Evolutionary conservation across 2,113 vertebrate species (phyloP), one percentile per base, ranked within the genome.

Genomic region (Benitochromis conjunctus): DNA sequence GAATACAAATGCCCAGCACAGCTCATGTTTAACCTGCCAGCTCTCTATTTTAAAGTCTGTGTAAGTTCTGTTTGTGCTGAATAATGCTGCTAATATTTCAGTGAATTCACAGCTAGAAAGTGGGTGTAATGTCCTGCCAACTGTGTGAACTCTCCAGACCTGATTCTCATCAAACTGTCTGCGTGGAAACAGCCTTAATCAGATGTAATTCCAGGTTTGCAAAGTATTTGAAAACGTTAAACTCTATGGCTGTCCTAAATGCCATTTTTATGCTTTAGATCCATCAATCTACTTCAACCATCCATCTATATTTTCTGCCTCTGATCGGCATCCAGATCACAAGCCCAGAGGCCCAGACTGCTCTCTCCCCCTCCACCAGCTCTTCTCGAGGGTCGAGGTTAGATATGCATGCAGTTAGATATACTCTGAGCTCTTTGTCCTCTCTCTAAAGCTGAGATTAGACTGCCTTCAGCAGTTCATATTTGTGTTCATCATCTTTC

Each of bases 181-280:
- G 43, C 53, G 66, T 48, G 16, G 26, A 53, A 76, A 76, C 26
- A 13, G 71, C 71, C 11, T 19, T n/a, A 51, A 51, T 76, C 46
- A 51, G 18, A 51, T 51, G 6, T 31, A 19, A 31, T 19, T 51
- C 11, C 26, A 53, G 26, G 26, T 76, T 31, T 53, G 1, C 46
- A 53, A 2, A 53, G 26, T 31, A 76, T 51, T 76, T 19, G 0
- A 0, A 76, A 31, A 31, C 0, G 1, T 74, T 74, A 51, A 76
- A 51, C 1, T 76, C 71, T 76, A 19, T 8, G 16, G 2, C 1
- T 18, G 1, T 51, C 46, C 71, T 19, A 53, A 13, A 53, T 53
- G 12, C 71, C 46, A 31, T n/a, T 76, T 76, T 51, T 76, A 76
- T 29, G 21, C 21, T 26, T 10, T 21, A 41, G 21, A 71, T 31